Evolutionary conservation across 2,888 invertebrate species (phyloP).

Genomic region (Drosophila tanythrix): DNA sequence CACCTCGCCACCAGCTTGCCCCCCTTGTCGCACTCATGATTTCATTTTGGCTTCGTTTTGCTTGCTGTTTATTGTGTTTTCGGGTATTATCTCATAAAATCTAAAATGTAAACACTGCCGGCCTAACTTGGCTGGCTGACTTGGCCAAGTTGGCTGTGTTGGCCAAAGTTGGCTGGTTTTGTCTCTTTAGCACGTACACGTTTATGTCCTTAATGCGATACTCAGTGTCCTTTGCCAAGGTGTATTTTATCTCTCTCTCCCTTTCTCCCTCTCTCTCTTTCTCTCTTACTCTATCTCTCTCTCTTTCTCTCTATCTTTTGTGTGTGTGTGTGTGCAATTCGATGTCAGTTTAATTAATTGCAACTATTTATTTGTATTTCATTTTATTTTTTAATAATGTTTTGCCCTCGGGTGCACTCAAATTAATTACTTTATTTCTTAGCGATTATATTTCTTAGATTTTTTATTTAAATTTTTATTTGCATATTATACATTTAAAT

Average conservation of each 20-base stretch:
- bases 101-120: slow-evolving; percentile 75
- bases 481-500: neutral
- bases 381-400: neutral
- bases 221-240: slow-evolving; percentile 40
- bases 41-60: slow-evolving; percentile 18
- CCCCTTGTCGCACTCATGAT: neutral
- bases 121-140: slow-evolving; percentile 6
- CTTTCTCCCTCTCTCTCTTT: too few species aligned
- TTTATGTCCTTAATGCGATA: slow-evolving; percentile 63
- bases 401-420: neutral
- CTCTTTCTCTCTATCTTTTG: accelerated
- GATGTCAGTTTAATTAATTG: neutral
- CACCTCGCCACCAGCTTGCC: accelerated
- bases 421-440: neutral
- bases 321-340: neutral
- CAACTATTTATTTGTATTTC: neutral
- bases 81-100: slow-evolving; percentile 77
- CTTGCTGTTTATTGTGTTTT: slow-evolving; percentile 51
- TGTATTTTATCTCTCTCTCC: slow-evolving; percentile 3
- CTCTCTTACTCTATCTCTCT: neutral
- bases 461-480: neutral
- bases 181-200: slow-evolving; percentile 68
- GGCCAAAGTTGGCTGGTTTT: slow-evolving; percentile 37
- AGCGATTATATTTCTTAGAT: neutral
- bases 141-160: slow-evolving; percentile 10